Conservation (phyloP, 2,888 invertebrate genomes). For the Ischnura elegans region DNA sequence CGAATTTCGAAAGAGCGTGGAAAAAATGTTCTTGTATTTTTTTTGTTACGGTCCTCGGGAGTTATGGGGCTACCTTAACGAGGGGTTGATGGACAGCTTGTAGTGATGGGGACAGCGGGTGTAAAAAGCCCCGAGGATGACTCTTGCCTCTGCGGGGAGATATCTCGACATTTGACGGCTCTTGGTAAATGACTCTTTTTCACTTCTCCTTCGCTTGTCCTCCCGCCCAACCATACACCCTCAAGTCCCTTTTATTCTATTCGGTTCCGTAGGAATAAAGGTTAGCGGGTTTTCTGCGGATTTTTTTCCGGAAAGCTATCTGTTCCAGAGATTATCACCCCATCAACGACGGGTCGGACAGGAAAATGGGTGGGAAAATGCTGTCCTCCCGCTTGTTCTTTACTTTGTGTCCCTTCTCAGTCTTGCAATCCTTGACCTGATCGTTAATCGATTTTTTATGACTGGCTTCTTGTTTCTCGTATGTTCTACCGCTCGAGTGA, state of each 20-base stretch:
- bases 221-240: neutral
- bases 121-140: neutral
- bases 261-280: neutral
- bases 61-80: constrained; percentile 41
- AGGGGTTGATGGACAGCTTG: constrained; percentile 47
- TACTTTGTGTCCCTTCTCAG: neutral
- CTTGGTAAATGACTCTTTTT: constrained; percentile 24
- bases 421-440: neutral
- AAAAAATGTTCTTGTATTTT: neutral
- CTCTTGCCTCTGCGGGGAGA: neutral
- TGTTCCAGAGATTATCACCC: neutral
- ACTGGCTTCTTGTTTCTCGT: neutral
- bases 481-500: neutral
- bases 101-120: neutral
- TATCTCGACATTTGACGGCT: neutral
- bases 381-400: neutral
- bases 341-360: neutral
- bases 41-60: constrained; percentile 10
- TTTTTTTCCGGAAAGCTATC: neutral
- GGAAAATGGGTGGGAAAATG: neutral
- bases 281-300: neutral
- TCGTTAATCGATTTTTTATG: neutral
- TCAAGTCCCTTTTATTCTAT: neutral
- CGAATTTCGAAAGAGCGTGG: constrained; percentile 32
- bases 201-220: neutral